These are phyloP conservation scores for Drosophila formosana DNA, from an alignment of 2,888 invertebrate genomes.

Conservation along the genomic window DNA sequence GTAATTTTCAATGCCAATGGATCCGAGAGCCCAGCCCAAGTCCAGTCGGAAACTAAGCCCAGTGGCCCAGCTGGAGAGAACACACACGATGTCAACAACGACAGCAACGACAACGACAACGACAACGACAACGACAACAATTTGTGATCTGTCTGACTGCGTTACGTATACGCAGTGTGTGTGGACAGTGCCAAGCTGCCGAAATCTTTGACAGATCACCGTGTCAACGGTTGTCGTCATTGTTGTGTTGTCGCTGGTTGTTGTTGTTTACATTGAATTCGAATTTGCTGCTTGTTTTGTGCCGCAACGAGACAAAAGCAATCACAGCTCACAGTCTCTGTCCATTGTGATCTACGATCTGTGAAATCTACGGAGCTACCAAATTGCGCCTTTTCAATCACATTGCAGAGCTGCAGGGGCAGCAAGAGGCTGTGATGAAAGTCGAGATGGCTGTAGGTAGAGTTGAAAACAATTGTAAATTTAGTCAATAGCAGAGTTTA, in stretches of 20 bases:
- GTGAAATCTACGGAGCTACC: slow-evolving; percentile 25
- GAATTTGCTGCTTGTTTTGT: slow-evolving; percentile 52
- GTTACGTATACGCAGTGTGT: slow-evolving; percentile 42
- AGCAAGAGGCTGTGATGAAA: neutral
- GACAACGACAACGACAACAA: too few relatives aligned
- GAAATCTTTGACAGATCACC: slow-evolving; percentile 75
- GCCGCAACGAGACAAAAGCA: slow-evolving; percentile 22
- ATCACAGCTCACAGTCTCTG: slow-evolving; percentile 14
- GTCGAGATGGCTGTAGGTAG: neutral
- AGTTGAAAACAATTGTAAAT: too few relatives aligned
- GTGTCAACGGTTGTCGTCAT: slow-evolving; percentile 61
- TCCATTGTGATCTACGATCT: slow-evolving; percentile 22
- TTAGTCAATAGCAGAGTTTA: too few relatives aligned
- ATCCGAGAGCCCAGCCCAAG: slow-evolving; percentile 21
- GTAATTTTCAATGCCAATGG: slow-evolving; percentile 43
- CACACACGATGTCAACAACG: slow-evolving; percentile 38
- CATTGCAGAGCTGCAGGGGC: neutral
- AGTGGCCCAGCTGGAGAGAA: slow-evolving; percentile 45
- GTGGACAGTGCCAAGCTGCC: slow-evolving; percentile 52
- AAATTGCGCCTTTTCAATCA: slow-evolving; percentile 33
- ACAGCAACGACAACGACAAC: too few relatives aligned
- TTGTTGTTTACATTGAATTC: slow-evolving; percentile 58
- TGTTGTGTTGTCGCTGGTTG: slow-evolving; percentile 28
- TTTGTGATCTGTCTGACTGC: slow-evolving; percentile 4
- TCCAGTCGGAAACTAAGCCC: slow-evolving; percentile 4